Evolutionary conservation across 2,888 invertebrate species (phyloP).

Genomic region (Spatulosminthurus flaviceps): DNA sequence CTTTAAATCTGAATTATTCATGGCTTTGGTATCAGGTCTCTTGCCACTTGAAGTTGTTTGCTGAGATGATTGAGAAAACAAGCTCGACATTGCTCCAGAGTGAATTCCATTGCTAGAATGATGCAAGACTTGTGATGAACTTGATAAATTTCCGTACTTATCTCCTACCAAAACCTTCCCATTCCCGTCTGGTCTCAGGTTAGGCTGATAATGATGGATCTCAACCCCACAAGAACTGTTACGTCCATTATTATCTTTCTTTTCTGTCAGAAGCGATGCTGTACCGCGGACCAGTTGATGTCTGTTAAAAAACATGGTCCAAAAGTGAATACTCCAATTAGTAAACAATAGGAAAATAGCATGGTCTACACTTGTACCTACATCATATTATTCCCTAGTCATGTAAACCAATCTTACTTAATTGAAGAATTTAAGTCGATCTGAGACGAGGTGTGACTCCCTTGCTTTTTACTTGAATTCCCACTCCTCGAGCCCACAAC

Average conservation of each 20-base stretch:
- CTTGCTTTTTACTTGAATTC: conserved; percentile 24
- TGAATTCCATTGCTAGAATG: conserved; percentile 42
- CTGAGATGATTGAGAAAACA: conserved; percentile 36
- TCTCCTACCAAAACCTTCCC: conserved; percentile 47
- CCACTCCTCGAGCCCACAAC: conserved; percentile 60
- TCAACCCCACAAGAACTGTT: conserved; percentile 20
- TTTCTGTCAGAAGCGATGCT: conserved; percentile 11
- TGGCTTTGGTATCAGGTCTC: conserved; percentile 54
- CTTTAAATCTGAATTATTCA: conserved; percentile 59
- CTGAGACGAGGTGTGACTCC: neutral
- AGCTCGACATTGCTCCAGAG: conserved; percentile 47
- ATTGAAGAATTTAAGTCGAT: neutral
- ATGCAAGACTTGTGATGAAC: conserved; percentile 41
- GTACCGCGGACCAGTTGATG: neutral
- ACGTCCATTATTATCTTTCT: conserved; percentile 41
- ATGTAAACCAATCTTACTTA: conserved; percentile 19
- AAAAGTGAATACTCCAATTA: neutral
- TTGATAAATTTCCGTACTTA: conserved; percentile 47
- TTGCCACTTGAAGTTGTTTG: conserved; percentile 43
- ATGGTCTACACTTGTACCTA: neutral
- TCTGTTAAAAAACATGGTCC: conserved; percentile 7
- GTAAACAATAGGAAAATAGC: neutral
- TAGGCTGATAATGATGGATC: conserved; percentile 32
- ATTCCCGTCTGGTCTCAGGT: conserved; percentile 23
- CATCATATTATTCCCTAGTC: neutral